phyloP scores from a whole-genome alignment of 2,113 vertebrate species.

The Entomyzon cyanotis region DNA sequence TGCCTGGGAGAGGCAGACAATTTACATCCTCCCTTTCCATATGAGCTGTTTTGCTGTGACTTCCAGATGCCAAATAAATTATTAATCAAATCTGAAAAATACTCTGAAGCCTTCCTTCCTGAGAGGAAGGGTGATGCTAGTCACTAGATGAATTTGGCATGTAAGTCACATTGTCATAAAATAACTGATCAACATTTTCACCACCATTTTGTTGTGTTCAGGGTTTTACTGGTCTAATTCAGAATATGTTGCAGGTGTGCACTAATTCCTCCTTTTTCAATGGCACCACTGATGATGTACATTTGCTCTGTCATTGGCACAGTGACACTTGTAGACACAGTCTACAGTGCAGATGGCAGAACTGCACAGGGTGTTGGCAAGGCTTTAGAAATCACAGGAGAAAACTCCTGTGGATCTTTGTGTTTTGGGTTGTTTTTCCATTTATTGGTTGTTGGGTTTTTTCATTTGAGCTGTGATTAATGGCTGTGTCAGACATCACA shows the following conservation, averaged over 20 bases:
- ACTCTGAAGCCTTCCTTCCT: neutral
- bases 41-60: constrained; percentile 9
- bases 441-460: neutral
- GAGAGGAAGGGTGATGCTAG: neutral
- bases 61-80: constrained; percentile 49
- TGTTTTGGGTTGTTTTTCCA: neutral
- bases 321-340: neutral
- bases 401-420: neutral
- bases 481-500: neutral
- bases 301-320: neutral
- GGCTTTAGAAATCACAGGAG: neutral
- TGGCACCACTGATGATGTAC: neutral
- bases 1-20: constrained; percentile 15
- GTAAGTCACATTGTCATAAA: neutral
- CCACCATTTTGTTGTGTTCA: neutral
- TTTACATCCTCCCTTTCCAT: constrained; percentile 32
- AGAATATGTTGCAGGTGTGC: neutral
- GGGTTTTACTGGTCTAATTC: neutral
- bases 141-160: neutral
- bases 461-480: neutral
- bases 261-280: neutral
- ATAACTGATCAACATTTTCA: neutral
- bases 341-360: neutral
- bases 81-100: constrained; percentile 37
- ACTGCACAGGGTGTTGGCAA: neutral